Evolutionary conservation across 2,113 vertebrate species (phyloP), one percentile per base, ranked within the genome.

Genomic region (Halichoerus grypus): DNA sequence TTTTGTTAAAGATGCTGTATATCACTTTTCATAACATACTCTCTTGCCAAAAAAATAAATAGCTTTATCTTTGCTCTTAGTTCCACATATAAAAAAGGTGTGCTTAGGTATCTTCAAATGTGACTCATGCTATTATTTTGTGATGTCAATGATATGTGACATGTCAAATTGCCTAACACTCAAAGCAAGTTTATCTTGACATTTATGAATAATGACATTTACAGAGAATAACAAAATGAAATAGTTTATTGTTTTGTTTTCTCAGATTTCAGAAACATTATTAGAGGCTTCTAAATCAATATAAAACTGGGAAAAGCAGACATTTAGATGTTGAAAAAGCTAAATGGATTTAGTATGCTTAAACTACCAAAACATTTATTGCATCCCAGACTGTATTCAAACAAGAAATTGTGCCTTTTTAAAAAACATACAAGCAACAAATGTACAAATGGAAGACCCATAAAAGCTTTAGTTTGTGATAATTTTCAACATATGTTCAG

Each of bases 171-270:
- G 2, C 33, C 51, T 93, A 51, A 74, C 12, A 26, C 7, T 97
- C 67, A 87, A 95, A 72, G 61, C 7, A 92, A 96, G 12, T 67
- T 65, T 96, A 93, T 33, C 46, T 28, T 95, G 33, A 97, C 55
- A 92, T 97, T 98, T 94, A 92, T 85, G 42, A 98, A 1, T 61
- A 97, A 81, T 79, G 92, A 10, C 12, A 92, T 97, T 97, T 97
- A 85, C 80, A 96, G 9, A 90, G 74, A 97, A 59, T 63, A 97
- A 94, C 91, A 89, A 83, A 76, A 77, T 94, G 36, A 97, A 96
- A 88, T 76, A 51, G 4, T 21, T 94, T 92, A 76, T 39, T 89
- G 0, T 79, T 90, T 51, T 86, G 18, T 86, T 97, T 98, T 84
- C 65, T 89, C 4, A 91, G 72, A 87, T 96, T 96, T 96, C 59